Evolutionary conservation across 1,140 invertebrate genomes (phyloP).

Genomic region (Mya arenaria): DNA sequence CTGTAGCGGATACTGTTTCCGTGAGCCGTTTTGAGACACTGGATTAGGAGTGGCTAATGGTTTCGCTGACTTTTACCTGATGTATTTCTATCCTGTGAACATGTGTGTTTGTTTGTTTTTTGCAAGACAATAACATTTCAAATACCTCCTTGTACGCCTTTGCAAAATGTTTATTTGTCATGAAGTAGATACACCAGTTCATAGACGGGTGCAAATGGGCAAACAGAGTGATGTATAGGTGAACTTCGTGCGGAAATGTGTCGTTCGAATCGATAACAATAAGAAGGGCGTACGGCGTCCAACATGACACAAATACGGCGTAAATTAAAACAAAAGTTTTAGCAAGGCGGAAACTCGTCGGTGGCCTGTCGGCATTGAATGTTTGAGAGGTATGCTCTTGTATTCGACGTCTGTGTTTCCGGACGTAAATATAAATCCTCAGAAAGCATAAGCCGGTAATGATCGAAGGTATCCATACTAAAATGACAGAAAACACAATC

Average conservation of each 20-base stretch:
- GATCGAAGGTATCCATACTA: conserved; percentile 68
- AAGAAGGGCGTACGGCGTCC: conserved; percentile 68
- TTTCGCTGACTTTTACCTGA: too few relatives aligned
- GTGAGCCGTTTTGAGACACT: too few relatives aligned
- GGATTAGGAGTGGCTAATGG: too few relatives aligned
- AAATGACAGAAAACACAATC: conserved; percentile 66
- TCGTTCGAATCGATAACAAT: conserved; percentile 58
- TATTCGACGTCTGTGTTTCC: conserved; percentile 29
- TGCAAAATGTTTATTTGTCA: conserved; percentile 63
- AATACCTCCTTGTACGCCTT: conserved; percentile 57
- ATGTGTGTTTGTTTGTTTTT: too few relatives aligned
- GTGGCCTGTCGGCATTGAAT: neutral
- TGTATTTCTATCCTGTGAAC: too few relatives aligned
- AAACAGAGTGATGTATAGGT: conserved; percentile 59
- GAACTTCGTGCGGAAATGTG: conserved; percentile 46
- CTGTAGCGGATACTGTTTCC: too few relatives aligned
- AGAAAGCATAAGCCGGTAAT: conserved; percentile 67
- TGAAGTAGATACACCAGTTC: conserved; percentile 67
- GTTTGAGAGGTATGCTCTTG: neutral
- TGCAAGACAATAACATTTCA: neutral
- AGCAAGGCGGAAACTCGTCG: conserved; percentile 36
- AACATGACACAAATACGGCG: conserved; percentile 63
- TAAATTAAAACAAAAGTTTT: conserved; percentile 67
- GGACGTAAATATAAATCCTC: conserved; percentile 64
- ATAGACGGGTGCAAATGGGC: conserved; percentile 69